Conservation (phyloP, 2,113 vertebrate genomes). For the Cnemophilus loriae region DNA sequence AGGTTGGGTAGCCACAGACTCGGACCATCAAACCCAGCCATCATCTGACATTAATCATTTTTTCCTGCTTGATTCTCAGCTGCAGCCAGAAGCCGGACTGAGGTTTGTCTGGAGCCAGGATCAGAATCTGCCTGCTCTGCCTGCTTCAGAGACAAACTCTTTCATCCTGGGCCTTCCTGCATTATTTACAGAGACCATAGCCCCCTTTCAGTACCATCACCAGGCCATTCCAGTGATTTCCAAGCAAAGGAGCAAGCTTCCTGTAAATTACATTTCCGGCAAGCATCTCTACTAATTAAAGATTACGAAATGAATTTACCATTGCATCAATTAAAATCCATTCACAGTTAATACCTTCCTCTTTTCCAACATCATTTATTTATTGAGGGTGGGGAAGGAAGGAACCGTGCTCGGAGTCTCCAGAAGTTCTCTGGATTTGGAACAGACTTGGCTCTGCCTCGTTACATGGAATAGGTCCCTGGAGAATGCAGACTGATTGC, state of each 20-base stretch:
- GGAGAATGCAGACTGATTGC: conserved; percentile 63
- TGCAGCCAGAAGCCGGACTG: neutral
- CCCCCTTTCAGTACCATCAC: neutral
- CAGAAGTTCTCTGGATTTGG: conserved; percentile 51
- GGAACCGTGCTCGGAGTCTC: neutral
- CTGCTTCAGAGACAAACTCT: neutral
- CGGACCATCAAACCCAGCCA: neutral
- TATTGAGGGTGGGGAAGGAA: conserved; percentile 30
- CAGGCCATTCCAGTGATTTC: neutral
- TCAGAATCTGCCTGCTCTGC: neutral
- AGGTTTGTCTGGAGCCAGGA: neutral
- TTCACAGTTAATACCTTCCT: conserved; percentile 56
- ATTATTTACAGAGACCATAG: neutral
- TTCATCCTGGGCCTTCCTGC: neutral
- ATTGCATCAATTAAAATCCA: conserved; percentile 49
- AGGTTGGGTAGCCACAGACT: neutral
- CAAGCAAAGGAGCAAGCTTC: neutral
- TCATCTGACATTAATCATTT: neutral
- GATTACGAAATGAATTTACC: conserved; percentile 47
- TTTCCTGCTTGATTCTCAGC: neutral
- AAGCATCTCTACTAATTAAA: conserved; percentile 43
- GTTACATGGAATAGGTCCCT: conserved; percentile 42
- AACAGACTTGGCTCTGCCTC: conserved; percentile 42
- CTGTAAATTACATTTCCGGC: neutral
- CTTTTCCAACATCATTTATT: conserved; percentile 33